These are phyloP conservation scores for Caenorhabditis latens DNA, from an alignment of 1,140 invertebrate species.

Conservation along the genomic window DNA sequence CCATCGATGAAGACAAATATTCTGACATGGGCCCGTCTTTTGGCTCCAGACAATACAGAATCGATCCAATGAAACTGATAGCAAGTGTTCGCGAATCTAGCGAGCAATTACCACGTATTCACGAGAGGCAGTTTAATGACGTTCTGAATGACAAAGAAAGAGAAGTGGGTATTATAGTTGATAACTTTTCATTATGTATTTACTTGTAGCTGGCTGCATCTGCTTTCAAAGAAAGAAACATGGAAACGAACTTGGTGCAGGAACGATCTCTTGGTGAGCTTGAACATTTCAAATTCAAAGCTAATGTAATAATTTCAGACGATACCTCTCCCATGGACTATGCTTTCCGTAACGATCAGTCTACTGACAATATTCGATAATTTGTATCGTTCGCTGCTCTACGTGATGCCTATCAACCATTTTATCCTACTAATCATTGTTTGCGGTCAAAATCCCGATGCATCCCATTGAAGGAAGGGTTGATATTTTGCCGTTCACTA, in stretches of 20 bases:
- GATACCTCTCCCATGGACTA: slow-evolving; percentile 3
- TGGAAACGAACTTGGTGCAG: not conserved
- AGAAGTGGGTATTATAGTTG: not conserved
- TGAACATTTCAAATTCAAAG: not conserved
- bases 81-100: slow-evolving; percentile 35
- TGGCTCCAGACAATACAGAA: slow-evolving; percentile 19
- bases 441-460: not conserved
- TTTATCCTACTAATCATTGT: slow-evolving; percentile 40
- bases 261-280: not conserved
- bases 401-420: not conserved
- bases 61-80: slow-evolving; percentile 38
- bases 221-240: slow-evolving; percentile 7
- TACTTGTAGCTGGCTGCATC: slow-evolving; percentile 6
- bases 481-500: not conserved
- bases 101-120: slow-evolving; percentile 46
- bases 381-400: not conserved
- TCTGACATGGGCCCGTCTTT: not conserved
- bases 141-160: slow-evolving; percentile 29
- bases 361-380: not conserved
- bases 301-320: not conserved
- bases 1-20: not conserved
- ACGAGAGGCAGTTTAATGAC: slow-evolving; percentile 27
- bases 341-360: not conserved
- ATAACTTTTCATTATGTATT: not conserved
- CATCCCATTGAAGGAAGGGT: not conserved